Evolutionary conservation across 2,113 vertebrate genomes (phyloP), one percentile per base, ranked within the genome.

Genomic region (Atrichornis clamosus): DNA sequence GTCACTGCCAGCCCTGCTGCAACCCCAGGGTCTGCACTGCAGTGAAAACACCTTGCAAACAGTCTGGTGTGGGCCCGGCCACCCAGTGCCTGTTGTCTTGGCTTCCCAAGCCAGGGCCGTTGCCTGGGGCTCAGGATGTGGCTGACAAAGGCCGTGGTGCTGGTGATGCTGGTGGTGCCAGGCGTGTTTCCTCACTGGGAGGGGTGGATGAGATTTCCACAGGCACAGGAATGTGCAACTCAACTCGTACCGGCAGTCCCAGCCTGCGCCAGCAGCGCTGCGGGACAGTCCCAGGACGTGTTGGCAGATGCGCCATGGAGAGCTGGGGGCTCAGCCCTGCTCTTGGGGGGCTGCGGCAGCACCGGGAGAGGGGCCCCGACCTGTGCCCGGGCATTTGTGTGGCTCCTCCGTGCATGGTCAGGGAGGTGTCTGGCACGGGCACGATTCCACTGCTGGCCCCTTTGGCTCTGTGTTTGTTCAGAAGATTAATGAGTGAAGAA

Each of bases 341-440:
- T 23, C 14, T 2, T 2, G 17, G 26, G 15, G 27, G 42, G 42
- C 44, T 58, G 41, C 9, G 2, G 62, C 60, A 33, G 33, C 2
- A 11, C 32, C 16, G 3, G 39, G 88, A 2, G 2, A 21, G 26
- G 68, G n/a, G 2, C 9, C 22, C 47, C 11, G 2, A 7, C 12
- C 52, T 1, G 2, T 21, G 63, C 77, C 77, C 21, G 44, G 35
- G 39, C 7, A 5, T 15, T 11, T 16, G 2, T 14, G 24, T 26
- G 35, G 20, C 33, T 46, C 11, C 35, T 30, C 24, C 0, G 0
- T 6, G 10, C 6, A 0, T 0, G 23, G 52, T 10, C 2, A 2
- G 46, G 78, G 22, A 30, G 9, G 3, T 10, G 44, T 8, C 47
- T 9, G 0, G 0, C 26, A 2, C 53, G 6, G 52, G 23, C 7